Base-by-base conservation (phyloP, 2,888 invertebrate species). In the Pantelozetes paolii region DNA sequence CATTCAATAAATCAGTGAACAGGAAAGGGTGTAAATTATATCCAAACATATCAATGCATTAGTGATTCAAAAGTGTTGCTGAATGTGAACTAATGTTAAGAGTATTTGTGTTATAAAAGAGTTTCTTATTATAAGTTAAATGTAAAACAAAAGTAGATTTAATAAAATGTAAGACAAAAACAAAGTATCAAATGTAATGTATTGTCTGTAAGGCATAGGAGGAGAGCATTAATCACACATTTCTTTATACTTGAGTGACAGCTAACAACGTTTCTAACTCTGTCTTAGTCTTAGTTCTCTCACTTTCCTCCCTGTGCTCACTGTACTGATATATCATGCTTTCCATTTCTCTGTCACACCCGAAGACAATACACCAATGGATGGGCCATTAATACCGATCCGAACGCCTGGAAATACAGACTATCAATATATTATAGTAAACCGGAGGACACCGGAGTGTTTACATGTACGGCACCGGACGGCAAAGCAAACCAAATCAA, bases 391-490 rank as follows among this genome's bases (percentile, higher is more conserved):
- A 87, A 88, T 32, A 85, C 88, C 0, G 87, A 88, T 76, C 92
- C 92, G 82, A 86, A 89, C 77, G 89, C 91, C 77, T 88, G 89
- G 82, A 90, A 93, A 81, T 93, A 89, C 80, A 85, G 93, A 9
- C 82, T 94, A 18, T 91, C 90, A 75, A 90, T 94, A 79, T 86
- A 89, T 77, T 88, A 90, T 79, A 92, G 93, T 0, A 87, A 87
- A 54, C 88, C 88, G 79, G 91, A 91, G 78, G 94, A 94, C 82
- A 90, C 91, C 0, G 94, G 94, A 0, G 82, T 87, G 2, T 93
- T 89, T 81, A 88, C 91, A 0, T 94, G 94, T 80, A 88, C 90
- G 77, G 91, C 93, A 0, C 94, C 94, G 0, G 90, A 91, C 0
- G 84, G 92, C 45, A 90, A 91, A 80, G 77, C 82, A 26, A 92